Evolutionary conservation across 2,888 invertebrate genomes (phyloP).

Genomic region (Rugalucina vietnamica): DNA sequence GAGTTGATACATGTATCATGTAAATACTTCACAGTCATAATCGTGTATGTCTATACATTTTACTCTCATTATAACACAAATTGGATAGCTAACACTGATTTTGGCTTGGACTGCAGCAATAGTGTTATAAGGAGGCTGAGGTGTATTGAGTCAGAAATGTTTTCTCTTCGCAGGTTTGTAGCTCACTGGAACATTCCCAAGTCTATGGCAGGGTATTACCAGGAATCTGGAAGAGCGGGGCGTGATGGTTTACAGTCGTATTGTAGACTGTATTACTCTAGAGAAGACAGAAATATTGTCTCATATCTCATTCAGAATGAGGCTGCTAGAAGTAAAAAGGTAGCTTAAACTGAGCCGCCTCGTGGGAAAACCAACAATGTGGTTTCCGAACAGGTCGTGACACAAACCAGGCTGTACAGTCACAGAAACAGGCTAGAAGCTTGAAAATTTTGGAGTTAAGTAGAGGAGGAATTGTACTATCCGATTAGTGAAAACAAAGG

Average conservation of each 20-base stretch:
- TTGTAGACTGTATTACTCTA: slow-evolving; percentile 96
- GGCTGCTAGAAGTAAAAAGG: slow-evolving; percentile 65
- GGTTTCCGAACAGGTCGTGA: too few species aligned
- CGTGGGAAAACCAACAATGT: too few species aligned
- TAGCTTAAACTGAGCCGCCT: too few species aligned
- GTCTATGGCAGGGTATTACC: slow-evolving; percentile 97
- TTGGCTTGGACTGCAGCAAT: too few species aligned
- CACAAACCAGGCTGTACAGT: too few species aligned
- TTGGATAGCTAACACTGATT: background rate
- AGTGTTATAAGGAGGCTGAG: too few species aligned
- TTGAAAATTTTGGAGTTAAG: too few species aligned
- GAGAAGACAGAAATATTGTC: slow-evolving; percentile 91
- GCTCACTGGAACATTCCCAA: slow-evolving; percentile 98
- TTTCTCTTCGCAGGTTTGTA: slow-evolving; percentile 90
- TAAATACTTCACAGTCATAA: background rate
- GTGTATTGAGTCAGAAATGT: too few species aligned
- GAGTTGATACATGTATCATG: background rate
- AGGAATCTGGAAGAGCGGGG: slow-evolving; percentile 98
- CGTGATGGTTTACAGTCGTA: slow-evolving; percentile 95
- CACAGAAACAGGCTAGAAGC: too few species aligned
- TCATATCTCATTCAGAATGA: slow-evolving; percentile 92
- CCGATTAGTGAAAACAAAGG: too few species aligned
- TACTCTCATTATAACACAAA: background rate
- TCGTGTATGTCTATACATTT: background rate
- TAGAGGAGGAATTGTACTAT: too few species aligned